Base-by-base conservation (phyloP, 1,140 invertebrate species). In the Caenorhabditis briggsae region DNA sequence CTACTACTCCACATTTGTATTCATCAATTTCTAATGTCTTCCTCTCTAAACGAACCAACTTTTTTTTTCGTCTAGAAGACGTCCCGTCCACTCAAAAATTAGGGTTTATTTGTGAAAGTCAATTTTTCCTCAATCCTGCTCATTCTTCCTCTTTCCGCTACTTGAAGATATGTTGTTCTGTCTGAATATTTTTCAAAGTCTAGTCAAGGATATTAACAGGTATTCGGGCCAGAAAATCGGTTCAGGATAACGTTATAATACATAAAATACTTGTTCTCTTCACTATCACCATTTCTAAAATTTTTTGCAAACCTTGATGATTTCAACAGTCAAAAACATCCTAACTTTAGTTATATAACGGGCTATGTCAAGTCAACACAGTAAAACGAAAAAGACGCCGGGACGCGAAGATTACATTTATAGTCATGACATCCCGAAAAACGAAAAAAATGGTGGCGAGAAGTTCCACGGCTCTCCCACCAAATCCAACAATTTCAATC, bases 331-430 rank as follows among this genome's bases (percentile, higher is more conserved):
- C n/a, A 58, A 58, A 58, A 14, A 20, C 16, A 58, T 58, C 3
- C 1, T n/a, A 58, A 58, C 3, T 58, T 70, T 70, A 70, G 65
- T 48, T 58, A 46, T 58, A 46, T 33, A 2, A 25, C 59, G 48
- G 48, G 48, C 33, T 85, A 85, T 58, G 84, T 53, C 50, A 14
- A 85, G 23, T 23, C 58, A 48, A n/a, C n/a, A 61, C 33, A 50
- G 20, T 65, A 84, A 84, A 58, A 64, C 56, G 25, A 65, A 84
- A 61, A 50, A 65, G 59, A 25, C 33, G 18, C 70, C 46, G 14
- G 70, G 70, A 48, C 70, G 70, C n/a, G 70, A 50, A 50, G 70
- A 78, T 78, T 78, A 78, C 70, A 78, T 78, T 78, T 78, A 78
- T 78, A 78, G 70, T 23, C 18, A 78, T 78, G 70, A 84, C 5